A percentile compares a stretch with the other conserved stretches of the same genome.
Conservation (phyloP, 2,113 vertebrate species). For the Alces alces region DNA sequence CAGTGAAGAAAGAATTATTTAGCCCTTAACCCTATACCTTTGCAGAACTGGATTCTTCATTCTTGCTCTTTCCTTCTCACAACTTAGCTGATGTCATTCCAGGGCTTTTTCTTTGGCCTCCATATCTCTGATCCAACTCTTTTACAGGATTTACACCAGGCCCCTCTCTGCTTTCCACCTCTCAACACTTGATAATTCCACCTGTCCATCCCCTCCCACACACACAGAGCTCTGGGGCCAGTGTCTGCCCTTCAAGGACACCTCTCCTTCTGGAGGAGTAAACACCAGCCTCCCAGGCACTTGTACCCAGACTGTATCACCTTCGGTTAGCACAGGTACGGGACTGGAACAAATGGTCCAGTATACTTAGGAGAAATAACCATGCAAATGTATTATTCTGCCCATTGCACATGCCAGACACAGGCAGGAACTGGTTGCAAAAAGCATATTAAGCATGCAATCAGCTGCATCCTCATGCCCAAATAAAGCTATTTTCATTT, state of each 20-base stretch:
- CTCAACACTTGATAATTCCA: not conserved
- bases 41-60: not conserved
- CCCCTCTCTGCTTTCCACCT: not conserved
- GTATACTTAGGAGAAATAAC: not conserved
- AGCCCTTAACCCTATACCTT: no score
- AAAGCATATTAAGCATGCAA: conserved; percentile 55
- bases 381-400: conserved; percentile 4
- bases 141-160: not conserved
- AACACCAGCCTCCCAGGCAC: not conserved
- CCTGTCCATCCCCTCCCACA: not conserved
- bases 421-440: conserved; percentile 23
- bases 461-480: conserved; percentile 46
- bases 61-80: not conserved
- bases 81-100: not conserved
- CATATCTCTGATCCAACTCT: not conserved
- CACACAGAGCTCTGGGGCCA: not conserved
- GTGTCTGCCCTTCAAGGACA: not conserved
- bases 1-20: not conserved
- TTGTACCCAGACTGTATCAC: not conserved
- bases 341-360: not conserved
- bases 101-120: not conserved
- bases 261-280: not conserved
- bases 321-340: not conserved
- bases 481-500: conserved; percentile 75
- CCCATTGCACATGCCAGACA: not conserved